Evolutionary conservation across 1,140 invertebrate genomes (phyloP).

Genomic region (Halictus rubicundus): DNA sequence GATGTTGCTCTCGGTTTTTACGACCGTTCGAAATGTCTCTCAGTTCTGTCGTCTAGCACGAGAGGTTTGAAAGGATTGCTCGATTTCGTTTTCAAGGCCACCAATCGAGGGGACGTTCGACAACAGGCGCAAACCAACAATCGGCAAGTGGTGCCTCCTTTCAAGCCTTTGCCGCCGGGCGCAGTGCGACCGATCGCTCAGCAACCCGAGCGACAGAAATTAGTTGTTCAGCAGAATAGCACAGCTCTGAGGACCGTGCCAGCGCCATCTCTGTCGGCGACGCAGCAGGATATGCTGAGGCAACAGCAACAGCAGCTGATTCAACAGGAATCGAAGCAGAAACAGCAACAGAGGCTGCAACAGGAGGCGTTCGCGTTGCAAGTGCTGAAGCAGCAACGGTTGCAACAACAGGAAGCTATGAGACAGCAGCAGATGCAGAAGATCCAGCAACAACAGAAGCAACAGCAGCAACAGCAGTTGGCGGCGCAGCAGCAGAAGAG

Average conservation of each 20-base stretch:
- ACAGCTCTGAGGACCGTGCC: slow-evolving; percentile 71
- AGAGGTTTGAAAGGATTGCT: background rate
- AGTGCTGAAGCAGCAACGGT: slow-evolving; percentile 78
- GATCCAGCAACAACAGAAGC: slow-evolving; percentile 72
- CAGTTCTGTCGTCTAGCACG: background rate
- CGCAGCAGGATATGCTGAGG: slow-evolving; percentile 72
- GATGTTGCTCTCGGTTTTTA: background rate
- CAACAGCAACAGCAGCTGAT: slow-evolving; percentile 71
- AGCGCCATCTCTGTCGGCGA: slow-evolving; percentile 68
- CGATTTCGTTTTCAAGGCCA: slow-evolving; percentile 52
- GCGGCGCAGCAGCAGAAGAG: slow-evolving; percentile 63
- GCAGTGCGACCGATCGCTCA: slow-evolving; percentile 77
- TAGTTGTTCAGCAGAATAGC: slow-evolving; percentile 73
- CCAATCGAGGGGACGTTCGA: slow-evolving; percentile 57
- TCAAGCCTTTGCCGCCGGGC: slow-evolving; percentile 87
- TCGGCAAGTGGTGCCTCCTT: slow-evolving; percentile 83
- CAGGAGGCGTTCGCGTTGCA: slow-evolving; percentile 73
- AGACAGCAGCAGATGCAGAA: slow-evolving; percentile 74
- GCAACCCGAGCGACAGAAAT: slow-evolving; percentile 79
- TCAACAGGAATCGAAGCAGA: slow-evolving; percentile 72
- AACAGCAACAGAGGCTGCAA: slow-evolving; percentile 70
- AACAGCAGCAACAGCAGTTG: slow-evolving; percentile 74
- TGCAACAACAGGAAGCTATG: slow-evolving; percentile 77
- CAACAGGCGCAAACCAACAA: slow-evolving; percentile 36
- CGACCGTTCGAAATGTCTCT: background rate